These are phyloP conservation scores for Andrena haemorrhoa DNA, from an alignment of 2,888 invertebrate genomes.

Conservation along the genomic window DNA sequence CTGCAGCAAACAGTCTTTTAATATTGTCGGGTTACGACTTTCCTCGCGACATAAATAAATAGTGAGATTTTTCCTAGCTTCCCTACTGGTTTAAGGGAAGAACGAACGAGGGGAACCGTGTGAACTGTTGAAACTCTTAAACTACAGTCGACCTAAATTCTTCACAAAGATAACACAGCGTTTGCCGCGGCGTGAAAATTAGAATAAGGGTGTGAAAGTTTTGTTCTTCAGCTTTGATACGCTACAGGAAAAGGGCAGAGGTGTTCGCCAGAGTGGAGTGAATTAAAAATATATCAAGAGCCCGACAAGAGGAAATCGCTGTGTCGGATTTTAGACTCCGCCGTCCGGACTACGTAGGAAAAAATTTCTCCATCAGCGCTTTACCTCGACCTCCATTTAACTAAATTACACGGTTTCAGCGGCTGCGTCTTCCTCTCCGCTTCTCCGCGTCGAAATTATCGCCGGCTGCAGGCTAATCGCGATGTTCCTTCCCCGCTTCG, in stretches of 20 bases:
- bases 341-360: background rate
- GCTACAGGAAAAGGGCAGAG: too few relatives aligned
- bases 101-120: background rate
- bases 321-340: background rate
- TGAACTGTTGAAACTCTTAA: background rate
- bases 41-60: background rate
- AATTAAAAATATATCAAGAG: background rate
- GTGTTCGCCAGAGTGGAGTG: too few relatives aligned
- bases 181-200: background rate
- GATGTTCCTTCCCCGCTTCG: background rate
- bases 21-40: background rate
- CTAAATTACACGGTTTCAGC: constrained; percentile 45
- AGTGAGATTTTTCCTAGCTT: background rate
- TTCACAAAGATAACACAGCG: background rate
- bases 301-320: background rate
- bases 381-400: constrained; percentile 33
- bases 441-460: constrained; percentile 24
- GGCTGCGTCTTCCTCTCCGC: constrained; percentile 14
- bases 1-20: background rate
- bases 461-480: background rate
- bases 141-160: background rate
- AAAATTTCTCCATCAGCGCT: constrained; percentile 50
- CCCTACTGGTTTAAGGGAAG: background rate
- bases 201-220: background rate
- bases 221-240: too few relatives aligned